Conservation (phyloP, 1,140 invertebrate species). For the Protaetia brevitarsis region DNA sequence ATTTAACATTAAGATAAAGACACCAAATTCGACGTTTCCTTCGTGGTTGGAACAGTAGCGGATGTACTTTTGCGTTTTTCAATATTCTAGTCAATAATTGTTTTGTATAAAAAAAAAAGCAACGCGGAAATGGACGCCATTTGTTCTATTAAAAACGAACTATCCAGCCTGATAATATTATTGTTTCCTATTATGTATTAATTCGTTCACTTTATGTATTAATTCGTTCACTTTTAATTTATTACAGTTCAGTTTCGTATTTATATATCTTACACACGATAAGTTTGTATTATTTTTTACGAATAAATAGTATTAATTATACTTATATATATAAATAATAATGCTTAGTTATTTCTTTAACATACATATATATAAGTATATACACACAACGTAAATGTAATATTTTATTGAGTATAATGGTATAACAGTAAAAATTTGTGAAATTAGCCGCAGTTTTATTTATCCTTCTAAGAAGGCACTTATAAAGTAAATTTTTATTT, state of each 20-base stretch:
- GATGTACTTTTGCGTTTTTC: background rate
- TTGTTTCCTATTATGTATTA: background rate
- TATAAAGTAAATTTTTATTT: too few species aligned
- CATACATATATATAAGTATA: too few species aligned
- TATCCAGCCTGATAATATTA: too few species aligned
- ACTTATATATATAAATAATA: background rate
- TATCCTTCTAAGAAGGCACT: too few species aligned
- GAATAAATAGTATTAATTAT: background rate
- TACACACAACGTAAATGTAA: background rate
- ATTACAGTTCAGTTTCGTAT: too few species aligned
- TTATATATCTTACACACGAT: too few species aligned
- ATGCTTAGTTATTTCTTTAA: background rate
- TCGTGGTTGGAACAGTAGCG: slow-evolving; percentile 75
- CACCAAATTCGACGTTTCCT: slow-evolving; percentile 67
- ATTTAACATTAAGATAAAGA: slow-evolving; percentile 87
- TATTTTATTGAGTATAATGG: too few species aligned
- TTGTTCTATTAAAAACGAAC: too few species aligned
- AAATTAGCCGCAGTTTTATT: too few species aligned
- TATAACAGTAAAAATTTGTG: too few species aligned
- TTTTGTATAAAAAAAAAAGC: background rate
- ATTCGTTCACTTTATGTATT: background rate
- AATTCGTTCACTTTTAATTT: background rate
- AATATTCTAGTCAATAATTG: slow-evolving; percentile 11
- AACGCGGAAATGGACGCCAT: too few species aligned
- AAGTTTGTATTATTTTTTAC: background rate